Base-by-base conservation (phyloP, 1,140 invertebrate genomes). In the Saccostrea glomerata region DNA sequence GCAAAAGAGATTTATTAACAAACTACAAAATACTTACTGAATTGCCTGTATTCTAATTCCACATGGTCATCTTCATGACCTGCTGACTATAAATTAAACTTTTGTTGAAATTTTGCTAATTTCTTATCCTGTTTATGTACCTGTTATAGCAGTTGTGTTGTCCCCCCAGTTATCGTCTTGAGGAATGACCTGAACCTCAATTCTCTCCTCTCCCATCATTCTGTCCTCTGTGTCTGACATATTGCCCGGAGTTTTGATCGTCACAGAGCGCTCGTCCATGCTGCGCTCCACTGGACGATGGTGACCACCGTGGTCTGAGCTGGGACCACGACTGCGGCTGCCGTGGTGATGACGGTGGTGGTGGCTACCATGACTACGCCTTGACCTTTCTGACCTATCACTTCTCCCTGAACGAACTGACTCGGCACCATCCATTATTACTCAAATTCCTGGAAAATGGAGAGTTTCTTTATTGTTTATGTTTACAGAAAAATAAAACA, bases 141-240 rank as follows among this genome's bases (percentile, higher is more conserved):
- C 89, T 6, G 99, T 99, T 36, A 99, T 97, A 0, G 98, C 98
- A 6, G 98, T 99, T 0, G 98, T 99, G 93, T 98, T 99, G 95
- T 99, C 99, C 58, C 98, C 98, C 98, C 98, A 99, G 94, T 98
- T 99, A 93, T 99, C 98, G 96, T 99, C 98, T 94, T 96, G 96
- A 0, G 98, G 98, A 70, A 99, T 94, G 90, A 98, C 98, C 95
- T 98, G 98, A 82, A 98, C 98, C 97, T 94, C 5, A 96, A 97
- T 95, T 96, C 96, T 9, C 96, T 96, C 97, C 97, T 97, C 90
- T 92, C 94, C 87, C 20, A 82, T 85, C 12, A 90, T 86, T 15
- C 87, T 87, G 25, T 90, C 92, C 13, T 93, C 92, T 85, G 93
- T 88, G 15, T 93, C 93, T 1, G 92, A 91, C 86, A 92, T 93